These are phyloP conservation scores for Paramormyrops hopkinsi DNA, from an alignment of 2,797 vertebrate genomes.

Conservation along the genomic window DNA sequence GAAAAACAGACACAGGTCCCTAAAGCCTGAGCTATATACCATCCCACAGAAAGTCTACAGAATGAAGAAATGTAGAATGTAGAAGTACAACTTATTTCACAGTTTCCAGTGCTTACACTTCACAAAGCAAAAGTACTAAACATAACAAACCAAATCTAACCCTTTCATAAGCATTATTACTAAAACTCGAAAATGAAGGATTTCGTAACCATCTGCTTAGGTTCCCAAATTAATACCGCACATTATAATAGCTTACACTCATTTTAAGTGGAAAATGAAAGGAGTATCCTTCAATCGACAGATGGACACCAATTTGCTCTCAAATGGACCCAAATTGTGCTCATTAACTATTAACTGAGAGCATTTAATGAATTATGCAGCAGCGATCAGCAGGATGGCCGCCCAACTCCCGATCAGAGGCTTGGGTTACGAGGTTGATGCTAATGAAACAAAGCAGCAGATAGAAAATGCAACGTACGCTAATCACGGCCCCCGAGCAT, in stretches of 20 bases:
- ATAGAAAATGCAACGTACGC: not conserved
- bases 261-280: slow-evolving; percentile 10
- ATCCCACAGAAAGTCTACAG: not conserved
- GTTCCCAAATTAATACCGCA: not conserved
- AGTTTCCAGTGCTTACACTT: not conserved
- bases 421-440: not conserved
- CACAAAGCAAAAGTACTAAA: not conserved
- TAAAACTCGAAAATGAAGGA: not conserved
- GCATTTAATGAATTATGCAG: slow-evolving; percentile 12
- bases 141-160: not conserved
- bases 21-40: not conserved
- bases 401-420: not conserved
- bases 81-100: not conserved
- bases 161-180: not conserved
- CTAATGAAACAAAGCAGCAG: not conserved
- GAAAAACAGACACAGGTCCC: not conserved
- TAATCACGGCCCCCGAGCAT: not conserved
- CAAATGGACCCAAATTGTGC: slow-evolving; percentile 9
- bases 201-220: not conserved
- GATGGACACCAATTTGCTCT: slow-evolving; percentile 15
- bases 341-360: slow-evolving; percentile 13
- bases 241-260: not conserved
- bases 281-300: slow-evolving; percentile 9
- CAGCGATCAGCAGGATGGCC: not conserved
- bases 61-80: not conserved